phyloP scores from a whole-genome alignment of 2,797 vertebrate species.

The Rhynchonycteris naso region DNA sequence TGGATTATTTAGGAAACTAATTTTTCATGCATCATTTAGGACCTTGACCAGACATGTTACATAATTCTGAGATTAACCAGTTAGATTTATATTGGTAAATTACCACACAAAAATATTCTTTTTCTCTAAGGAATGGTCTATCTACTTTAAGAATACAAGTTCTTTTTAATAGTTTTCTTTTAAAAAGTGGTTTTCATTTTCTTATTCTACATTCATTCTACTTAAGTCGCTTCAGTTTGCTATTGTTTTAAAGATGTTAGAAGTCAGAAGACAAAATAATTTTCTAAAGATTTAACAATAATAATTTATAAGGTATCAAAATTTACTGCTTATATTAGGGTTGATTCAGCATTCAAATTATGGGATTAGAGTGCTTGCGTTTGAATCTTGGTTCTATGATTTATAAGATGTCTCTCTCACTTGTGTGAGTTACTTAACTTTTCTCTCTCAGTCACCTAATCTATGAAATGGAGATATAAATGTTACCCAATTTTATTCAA shows the following conservation, averaged over 20 bases:
- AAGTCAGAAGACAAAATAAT: not conserved
- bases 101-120: not conserved
- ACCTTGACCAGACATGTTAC: slow-evolving; percentile 35
- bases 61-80: slow-evolving; percentile 52
- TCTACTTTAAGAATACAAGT: not conserved
- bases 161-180: not conserved
- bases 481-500: not conserved
- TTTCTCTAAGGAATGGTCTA: not conserved
- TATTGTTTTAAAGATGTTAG: slow-evolving; percentile 7
- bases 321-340: not conserved
- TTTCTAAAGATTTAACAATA: not conserved
- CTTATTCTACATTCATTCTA: not conserved
- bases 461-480: not conserved
- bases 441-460: not conserved
- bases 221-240: slow-evolving; percentile 6
- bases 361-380: not conserved
- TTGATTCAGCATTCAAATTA: not conserved
- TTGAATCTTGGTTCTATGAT: not conserved
- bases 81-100: slow-evolving; percentile 36
- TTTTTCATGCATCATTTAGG: slow-evolving; percentile 53
- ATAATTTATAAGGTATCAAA: not conserved
- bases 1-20: slow-evolving; percentile 36
- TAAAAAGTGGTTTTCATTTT: slow-evolving; percentile 9
- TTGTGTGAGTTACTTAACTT: not conserved
- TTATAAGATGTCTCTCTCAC: not conserved